A percentile compares a stretch with the other conserved stretches of the same genome.
Evolutionary conservation across 2,113 vertebrate species (phyloP).

Genomic region (Balaeniceps rex): DNA sequence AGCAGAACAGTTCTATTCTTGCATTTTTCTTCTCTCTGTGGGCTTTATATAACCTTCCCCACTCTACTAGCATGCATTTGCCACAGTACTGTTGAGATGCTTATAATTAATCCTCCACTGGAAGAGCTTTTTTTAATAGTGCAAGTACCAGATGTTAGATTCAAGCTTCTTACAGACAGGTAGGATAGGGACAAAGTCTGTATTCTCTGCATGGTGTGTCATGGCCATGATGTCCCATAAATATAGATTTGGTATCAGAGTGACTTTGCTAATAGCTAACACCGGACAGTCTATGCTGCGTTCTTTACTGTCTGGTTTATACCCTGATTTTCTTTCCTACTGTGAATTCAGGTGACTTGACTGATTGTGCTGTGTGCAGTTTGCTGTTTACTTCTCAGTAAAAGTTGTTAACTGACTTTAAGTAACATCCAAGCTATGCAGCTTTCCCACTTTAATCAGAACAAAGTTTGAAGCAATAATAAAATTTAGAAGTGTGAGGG

Average conservation of each 20-base stretch:
- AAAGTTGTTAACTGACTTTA: neutral
- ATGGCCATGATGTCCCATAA: neutral
- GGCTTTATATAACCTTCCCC: conserved; percentile 11
- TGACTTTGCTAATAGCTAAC: neutral
- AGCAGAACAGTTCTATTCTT: neutral
- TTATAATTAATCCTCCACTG: neutral
- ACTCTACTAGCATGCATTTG: neutral
- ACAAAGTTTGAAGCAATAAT: neutral
- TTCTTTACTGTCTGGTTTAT: neutral
- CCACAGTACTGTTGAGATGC: neutral
- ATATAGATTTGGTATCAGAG: neutral
- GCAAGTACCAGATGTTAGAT: neutral
- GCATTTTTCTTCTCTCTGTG: neutral
- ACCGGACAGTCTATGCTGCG: neutral
- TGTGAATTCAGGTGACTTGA: neutral
- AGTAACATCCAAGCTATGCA: too few relatives aligned
- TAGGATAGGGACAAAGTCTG: neutral
- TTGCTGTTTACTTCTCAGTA: neutral
- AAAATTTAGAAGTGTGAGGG: neutral
- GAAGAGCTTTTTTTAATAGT: neutral
- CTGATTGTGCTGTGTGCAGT: neutral
- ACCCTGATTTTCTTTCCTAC: neutral
- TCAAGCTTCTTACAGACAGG: neutral
- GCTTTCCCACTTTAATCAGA: neutral
- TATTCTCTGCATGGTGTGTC: neutral